phyloP scores from a whole-genome alignment of 2,113 vertebrate species.

The Coturnix japonica region DNA sequence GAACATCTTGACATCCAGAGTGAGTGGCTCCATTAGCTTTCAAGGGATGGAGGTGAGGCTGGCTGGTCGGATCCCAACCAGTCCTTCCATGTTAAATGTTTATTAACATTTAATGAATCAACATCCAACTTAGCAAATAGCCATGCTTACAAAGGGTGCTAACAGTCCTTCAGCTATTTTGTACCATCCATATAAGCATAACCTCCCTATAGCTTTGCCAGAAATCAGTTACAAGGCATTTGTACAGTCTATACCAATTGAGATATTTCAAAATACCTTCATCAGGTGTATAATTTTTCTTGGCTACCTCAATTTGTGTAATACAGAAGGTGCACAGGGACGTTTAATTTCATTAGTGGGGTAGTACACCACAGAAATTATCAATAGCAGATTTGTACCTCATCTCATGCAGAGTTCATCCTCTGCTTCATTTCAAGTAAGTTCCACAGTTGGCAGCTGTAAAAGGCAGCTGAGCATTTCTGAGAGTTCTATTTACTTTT shows the following conservation, averaged over 20 bases:
- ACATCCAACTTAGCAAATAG: neutral
- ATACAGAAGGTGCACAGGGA: rapidly evolving
- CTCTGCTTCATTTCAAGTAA: neutral
- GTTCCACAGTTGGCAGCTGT: neutral
- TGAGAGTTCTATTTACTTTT: neutral
- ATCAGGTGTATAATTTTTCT: neutral
- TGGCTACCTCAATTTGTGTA: neutral
- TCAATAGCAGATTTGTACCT: neutral
- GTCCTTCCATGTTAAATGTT: neutral
- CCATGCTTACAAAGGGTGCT: neutral
- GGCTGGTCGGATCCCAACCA: neutral
- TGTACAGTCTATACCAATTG: neutral
- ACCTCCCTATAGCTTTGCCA: neutral
- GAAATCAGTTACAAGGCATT: neutral
- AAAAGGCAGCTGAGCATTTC: neutral
- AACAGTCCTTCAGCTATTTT: neutral
- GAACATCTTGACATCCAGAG: too few relatives aligned
- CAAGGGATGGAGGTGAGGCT: too few relatives aligned
- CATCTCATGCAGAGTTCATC: neutral
- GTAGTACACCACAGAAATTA: neutral
- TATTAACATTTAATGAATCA: neutral
- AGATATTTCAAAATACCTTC: neutral
- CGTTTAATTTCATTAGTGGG: neutral
- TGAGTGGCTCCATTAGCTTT: too few relatives aligned
- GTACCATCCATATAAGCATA: neutral